Evolutionary conservation across 2,113 vertebrate species (phyloP), one percentile per base, ranked within the genome.

Genomic region (Microcebus ravelobensis): DNA sequence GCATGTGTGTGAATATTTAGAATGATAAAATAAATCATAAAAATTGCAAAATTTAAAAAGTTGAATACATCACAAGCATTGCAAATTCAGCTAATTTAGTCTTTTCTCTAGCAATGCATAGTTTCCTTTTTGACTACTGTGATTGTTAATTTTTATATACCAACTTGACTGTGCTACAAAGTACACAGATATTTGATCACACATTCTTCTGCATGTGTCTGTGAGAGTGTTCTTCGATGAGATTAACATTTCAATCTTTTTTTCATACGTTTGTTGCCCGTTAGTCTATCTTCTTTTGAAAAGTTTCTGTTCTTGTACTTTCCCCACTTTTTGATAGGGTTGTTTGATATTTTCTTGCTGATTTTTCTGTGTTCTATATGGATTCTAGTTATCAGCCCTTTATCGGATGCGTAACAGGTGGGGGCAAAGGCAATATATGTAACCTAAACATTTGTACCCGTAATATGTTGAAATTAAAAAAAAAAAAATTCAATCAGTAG

Each of bases 21-120:
- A 79, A 73, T 87, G 21, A 92, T 8, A 80, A 89, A 79, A 67
- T 71, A 94, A 84, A 34, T n/a, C 74, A 84, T 59, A 67, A 74
- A 59, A 73, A 50, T 36, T 36, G 4, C 13, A 92, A 91, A 61
- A 48, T 85, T 77, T 61, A 18, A 82, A 65, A 95, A 93, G 10
- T 34, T 87, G 27, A 71, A 65, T 82, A 57, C 90, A 39, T 10
- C 18, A 42, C 8, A 88, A 42, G 29, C 8, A 52, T 67, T 39
- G 86, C 20, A 73, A 84, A 20, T 48, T 79, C 34, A 29, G 29
- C 27, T 36, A 87, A 71, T 50, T 79, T 27, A 52, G 18, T 50
- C 45, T 93, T 79, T 23, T 84, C 70, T 67, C 17, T 67, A 42
- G 5, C 21, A 68, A 31, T n/a, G n/a, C 2, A 29, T n/a, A 21